Conservation (phyloP, 2,797 vertebrate species). For the Tokudaia tokunoshimensis region DNA sequence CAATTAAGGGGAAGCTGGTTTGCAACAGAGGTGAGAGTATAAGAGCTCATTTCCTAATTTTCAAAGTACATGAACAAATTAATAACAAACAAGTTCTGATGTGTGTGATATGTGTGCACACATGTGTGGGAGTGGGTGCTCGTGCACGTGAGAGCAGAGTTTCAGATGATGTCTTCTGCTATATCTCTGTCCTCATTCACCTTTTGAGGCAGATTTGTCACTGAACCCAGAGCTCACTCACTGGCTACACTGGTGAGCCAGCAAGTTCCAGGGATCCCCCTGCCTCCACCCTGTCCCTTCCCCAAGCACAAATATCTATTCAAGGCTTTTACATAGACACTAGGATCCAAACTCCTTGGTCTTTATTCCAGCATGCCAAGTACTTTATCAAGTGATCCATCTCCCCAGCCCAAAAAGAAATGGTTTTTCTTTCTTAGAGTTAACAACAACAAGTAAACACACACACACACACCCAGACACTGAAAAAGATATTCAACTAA, state of each 20-base stretch:
- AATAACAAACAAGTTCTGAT: neutral
- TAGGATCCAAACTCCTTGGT: neutral
- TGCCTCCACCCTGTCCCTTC: neutral
- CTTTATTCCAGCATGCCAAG: neutral
- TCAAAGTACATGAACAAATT: constrained; percentile 13
- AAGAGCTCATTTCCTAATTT: constrained; percentile 45
- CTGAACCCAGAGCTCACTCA: neutral
- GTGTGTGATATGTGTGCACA: too few relatives aligned
- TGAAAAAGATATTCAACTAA: constrained; percentile 24
- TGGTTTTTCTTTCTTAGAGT: neutral
- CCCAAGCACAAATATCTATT: neutral
- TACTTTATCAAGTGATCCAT: neutral
- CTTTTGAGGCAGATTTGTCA: neutral
- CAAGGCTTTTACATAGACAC: neutral
- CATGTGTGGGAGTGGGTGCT: too few relatives aligned
- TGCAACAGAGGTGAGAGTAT: constrained; percentile 41
- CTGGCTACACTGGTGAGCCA: neutral
- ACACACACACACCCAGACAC: neutral
- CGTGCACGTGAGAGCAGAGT: neutral
- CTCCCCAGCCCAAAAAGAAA: neutral
- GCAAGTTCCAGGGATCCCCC: neutral
- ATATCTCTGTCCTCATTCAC: neutral
- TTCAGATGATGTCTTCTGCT: neutral
- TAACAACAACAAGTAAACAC: neutral
- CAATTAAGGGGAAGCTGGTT: neutral